Evolutionary conservation across 2,113 vertebrate genomes (phyloP).

Genomic region (Solea solea): DNA sequence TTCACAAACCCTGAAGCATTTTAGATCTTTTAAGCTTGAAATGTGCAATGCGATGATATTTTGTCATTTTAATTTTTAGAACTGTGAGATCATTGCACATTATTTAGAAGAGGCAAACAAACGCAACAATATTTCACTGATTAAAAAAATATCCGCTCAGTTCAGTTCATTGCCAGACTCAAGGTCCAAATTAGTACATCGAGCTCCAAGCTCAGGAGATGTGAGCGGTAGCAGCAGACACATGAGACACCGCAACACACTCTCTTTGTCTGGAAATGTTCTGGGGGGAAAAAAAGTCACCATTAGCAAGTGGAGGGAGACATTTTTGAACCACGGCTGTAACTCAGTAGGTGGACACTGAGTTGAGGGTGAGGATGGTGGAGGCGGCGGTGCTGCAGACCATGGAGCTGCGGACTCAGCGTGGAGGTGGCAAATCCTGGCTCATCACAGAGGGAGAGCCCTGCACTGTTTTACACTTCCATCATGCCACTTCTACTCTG

Average conservation of each 20-base stretch:
- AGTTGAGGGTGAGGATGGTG: neutral
- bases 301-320: slow-evolving; percentile 8
- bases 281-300: neutral
- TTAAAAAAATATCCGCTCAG: no score
- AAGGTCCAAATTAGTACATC: neutral
- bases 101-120: no score
- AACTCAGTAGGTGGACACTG: neutral
- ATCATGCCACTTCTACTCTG: slow-evolving; percentile 15
- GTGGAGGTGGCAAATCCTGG: slow-evolving; percentile 23
- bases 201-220: neutral
- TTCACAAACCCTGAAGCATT: no score
- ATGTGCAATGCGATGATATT: no score
- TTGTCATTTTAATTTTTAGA: no score
- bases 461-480: slow-evolving; percentile 3
- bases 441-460: slow-evolving; percentile 5
- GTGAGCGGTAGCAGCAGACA: neutral
- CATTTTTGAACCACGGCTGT: slow-evolving; percentile 20
- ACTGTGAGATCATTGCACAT: neutral
- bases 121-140: no score
- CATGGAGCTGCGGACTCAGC: slow-evolving; percentile 4
- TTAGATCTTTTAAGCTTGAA: no score
- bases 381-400: neutral
- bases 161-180: neutral
- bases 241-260: neutral
- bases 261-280: slow-evolving; percentile 15